phyloP scores from a whole-genome alignment of 2,113 vertebrate genomes.

The Urocynchramus pylzowi region DNA sequence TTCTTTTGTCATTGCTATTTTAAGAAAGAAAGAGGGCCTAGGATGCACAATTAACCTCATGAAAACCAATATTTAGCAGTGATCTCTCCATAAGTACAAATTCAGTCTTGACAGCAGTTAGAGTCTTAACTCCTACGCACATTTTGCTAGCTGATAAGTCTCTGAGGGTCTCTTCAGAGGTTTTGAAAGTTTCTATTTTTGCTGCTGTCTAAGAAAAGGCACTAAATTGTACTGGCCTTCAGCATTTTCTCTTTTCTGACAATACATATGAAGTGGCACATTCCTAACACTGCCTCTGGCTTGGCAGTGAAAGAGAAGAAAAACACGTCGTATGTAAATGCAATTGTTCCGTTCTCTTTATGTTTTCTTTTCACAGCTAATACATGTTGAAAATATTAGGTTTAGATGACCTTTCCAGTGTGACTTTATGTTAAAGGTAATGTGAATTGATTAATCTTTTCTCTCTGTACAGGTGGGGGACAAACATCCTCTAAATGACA shows the following conservation, averaged over 20 bases:
- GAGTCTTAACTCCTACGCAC: neutral
- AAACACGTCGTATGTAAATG: neutral
- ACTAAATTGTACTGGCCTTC: neutral
- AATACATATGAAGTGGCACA: conserved; percentile 1
- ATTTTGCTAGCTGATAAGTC: neutral
- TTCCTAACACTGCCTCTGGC: conserved; percentile 37
- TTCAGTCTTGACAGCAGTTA: neutral
- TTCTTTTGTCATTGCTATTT: neutral
- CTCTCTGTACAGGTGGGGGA: neutral
- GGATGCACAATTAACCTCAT: conserved; percentile 5
- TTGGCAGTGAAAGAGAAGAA: neutral
- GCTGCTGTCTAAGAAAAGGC: conserved; percentile 12
- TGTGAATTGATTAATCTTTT: neutral
- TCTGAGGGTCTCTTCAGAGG: neutral
- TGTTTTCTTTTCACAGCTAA: neutral
- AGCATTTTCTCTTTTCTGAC: conserved; percentile 41
- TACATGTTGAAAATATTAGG: neutral
- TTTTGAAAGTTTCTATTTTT: conserved; percentile 34
- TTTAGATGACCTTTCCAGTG: neutral
- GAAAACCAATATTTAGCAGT: neutral
- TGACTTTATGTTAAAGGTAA: neutral
- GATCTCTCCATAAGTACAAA: neutral
- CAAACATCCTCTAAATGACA: neutral
- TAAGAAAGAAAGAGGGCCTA: neutral
- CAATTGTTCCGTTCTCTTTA: neutral